phyloP scores from a whole-genome alignment of 2,113 vertebrate genomes.

The Megaleporinus macrocephalus region DNA sequence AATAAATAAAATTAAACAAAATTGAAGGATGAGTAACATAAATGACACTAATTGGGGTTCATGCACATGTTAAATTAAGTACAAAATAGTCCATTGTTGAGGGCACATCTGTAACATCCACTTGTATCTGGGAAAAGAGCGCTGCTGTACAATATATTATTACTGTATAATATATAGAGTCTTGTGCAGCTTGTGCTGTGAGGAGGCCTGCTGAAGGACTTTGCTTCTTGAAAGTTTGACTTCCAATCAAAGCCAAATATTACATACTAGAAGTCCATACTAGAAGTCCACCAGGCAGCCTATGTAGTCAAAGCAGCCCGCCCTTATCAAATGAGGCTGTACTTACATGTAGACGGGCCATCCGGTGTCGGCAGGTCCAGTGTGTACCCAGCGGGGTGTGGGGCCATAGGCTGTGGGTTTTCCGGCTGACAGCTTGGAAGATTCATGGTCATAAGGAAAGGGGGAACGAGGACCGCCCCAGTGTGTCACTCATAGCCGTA shows the following conservation, averaged over 20 bases:
- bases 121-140: neutral
- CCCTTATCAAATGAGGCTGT: neutral
- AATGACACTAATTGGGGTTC: neutral
- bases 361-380: conserved; percentile 60
- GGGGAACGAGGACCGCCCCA: conserved; percentile 39
- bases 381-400: conserved; percentile 38
- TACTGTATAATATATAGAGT: too few relatives aligned
- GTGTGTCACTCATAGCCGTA: conserved; percentile 56
- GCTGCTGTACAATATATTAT: too few relatives aligned
- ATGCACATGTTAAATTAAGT: neutral
- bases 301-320: neutral
- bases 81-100: neutral
- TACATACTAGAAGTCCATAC: neutral
- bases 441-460: conserved; percentile 67
- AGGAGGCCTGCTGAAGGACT: too few relatives aligned
- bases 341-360: conserved; percentile 75
- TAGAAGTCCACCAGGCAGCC: neutral
- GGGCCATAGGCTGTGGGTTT: conserved; percentile 48
- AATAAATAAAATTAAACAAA: neutral
- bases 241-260: neutral
- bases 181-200: too few relatives aligned
- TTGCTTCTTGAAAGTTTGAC: too few relatives aligned
- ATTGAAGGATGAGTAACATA: neutral
- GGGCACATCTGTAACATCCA: neutral
- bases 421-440: conserved; percentile 57